Base-by-base conservation (phyloP, 2,888 invertebrate species). In the Leptogaster cylindrica region DNA sequence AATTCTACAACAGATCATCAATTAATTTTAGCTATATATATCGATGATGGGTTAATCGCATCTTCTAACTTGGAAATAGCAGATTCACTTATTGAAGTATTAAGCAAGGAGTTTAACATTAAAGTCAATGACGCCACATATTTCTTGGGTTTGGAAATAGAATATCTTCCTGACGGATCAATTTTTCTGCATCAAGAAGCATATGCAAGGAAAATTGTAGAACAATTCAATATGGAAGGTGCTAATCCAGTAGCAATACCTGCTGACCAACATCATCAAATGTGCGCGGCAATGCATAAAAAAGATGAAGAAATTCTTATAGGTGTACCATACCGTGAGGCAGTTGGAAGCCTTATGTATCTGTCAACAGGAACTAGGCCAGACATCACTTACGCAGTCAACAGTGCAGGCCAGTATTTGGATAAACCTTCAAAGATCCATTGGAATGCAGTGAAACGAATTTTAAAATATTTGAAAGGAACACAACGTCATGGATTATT, bases 401-500 rank as follows among this genome's bases (percentile, higher is more conserved):
- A 46, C 1, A 16, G 51, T 2, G 66, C 69, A 2, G 66, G 70
- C 27, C 20, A 52, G 12, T 68, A 50, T 48, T 44, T 68, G 23
- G 66, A 69, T 41, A 64, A 66, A 3, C 67, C 68, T 39, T 41
- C 28, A 2, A 27, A 25, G 28, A 25, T 41, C 3, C 44, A 66
- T 50, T 6, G 51, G 1, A 66, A 36, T n/a, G 31, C 27, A 14
- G 52, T 68, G 0, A 69, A 71, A 16, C 16, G 67, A 12, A 67
- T 71, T 8, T 41, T 72, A 7, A 68, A 46, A 31, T 71, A 70
- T 16, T 4, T 70, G 2, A 16, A 44, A 10, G 70, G 70, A 3
- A 68, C 70, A 8, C 41, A 20, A 14, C 8, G 67, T 25, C 69
- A 52, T 25, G 68, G 66, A 67, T 61, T 68, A 8, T 10, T 44